A percentile compares a stretch with the other conserved stretches of the same genome.
Conservation (phyloP, 1,140 invertebrate genomes). For the Leguminivora glycinivorella region DNA sequence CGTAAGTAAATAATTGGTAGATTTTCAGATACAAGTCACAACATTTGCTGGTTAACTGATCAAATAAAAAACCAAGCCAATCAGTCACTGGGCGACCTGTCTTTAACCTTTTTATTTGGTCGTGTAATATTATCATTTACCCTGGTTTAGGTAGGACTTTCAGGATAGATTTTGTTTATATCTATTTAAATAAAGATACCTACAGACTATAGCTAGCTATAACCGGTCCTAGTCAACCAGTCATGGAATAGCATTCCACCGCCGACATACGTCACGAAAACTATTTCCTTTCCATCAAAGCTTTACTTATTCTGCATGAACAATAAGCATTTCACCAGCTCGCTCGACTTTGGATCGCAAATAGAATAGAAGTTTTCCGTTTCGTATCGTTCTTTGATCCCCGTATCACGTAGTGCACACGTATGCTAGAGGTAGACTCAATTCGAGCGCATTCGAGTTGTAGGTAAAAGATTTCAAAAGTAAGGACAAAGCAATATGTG, state of each 20-base stretch:
- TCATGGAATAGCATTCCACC: background rate
- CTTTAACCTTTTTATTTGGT: too few relatives aligned
- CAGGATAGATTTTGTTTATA: too few relatives aligned
- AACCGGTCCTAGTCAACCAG: background rate
- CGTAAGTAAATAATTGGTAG: too few relatives aligned
- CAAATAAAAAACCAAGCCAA: too few relatives aligned
- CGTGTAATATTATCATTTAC: too few relatives aligned
- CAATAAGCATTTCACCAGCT: constrained; percentile 26
- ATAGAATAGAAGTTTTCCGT: constrained; percentile 42
- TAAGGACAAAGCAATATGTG: too few relatives aligned
- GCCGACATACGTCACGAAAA: background rate
- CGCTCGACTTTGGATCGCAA: constrained; percentile 28
- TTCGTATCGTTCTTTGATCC: constrained; percentile 39
- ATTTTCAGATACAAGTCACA: too few relatives aligned
- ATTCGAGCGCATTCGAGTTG: background rate
- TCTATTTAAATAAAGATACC: too few relatives aligned
- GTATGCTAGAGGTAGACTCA: background rate
- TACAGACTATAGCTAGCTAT: background rate
- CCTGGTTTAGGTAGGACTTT: too few relatives aligned
- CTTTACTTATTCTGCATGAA: constrained; percentile 26
- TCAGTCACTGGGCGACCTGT: too few relatives aligned
- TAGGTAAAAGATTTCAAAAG: too few relatives aligned
- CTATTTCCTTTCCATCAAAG: background rate
- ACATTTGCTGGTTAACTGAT: too few relatives aligned
- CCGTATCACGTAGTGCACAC: constrained; percentile 25